Percentiles rank a stretch among this genome's conserved stretches.
These are phyloP conservation scores for Carassius carassius DNA, from an alignment of 2,113 vertebrate species.

Conservation along the genomic window DNA sequence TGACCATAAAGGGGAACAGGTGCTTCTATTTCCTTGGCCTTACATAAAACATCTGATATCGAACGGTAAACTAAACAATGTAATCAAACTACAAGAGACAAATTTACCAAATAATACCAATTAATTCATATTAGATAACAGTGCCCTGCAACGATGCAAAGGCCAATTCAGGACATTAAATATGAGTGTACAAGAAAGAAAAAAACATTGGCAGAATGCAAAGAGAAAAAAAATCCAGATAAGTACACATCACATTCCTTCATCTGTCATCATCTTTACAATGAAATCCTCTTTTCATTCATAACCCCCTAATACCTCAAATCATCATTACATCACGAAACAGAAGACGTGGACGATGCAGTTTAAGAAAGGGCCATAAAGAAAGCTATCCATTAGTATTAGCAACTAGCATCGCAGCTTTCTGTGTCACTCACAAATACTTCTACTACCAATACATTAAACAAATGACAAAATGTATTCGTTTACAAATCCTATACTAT, in stretches of 20 bases:
- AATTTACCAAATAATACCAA: not conserved
- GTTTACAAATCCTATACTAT: no score
- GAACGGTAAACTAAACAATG: not conserved
- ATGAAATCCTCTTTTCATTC: slow-evolving; percentile 33
- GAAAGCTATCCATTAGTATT: no score
- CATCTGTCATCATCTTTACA: not conserved
- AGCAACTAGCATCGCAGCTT: no score
- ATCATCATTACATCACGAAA: not conserved
- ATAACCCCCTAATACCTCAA: not conserved
- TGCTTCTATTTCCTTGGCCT: not conserved
- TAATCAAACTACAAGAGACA: not conserved
- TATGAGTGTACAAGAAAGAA: not conserved
- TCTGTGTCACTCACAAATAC: no score
- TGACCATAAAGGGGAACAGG: not conserved
- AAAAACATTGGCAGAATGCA: not conserved
- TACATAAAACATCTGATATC: not conserved
- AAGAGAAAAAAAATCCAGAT: not conserved
- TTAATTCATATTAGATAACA: not conserved
- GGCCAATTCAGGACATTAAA: not conserved
- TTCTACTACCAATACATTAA: no score
- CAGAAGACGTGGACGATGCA: not conserved
- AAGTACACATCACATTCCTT: not conserved
- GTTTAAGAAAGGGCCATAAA: no score
- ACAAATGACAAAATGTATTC: no score
- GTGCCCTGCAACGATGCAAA: not conserved